phyloP scores from a whole-genome alignment of 2,888 invertebrate genomes.

The Lagria hirta region DNA sequence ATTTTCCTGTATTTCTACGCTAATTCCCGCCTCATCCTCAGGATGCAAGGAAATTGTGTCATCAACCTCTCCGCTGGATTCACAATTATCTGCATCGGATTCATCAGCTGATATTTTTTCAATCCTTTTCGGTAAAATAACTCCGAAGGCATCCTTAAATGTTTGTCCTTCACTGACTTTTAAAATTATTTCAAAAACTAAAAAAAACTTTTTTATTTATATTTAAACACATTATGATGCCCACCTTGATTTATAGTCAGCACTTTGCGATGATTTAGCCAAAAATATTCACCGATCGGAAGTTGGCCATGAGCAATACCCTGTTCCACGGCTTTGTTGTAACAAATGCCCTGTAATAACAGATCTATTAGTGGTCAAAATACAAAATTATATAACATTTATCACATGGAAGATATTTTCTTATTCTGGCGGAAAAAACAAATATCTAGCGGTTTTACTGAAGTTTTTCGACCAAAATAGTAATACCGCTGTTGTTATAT shows the following conservation, averaged over 20 bases:
- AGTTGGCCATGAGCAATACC: conserved; percentile 80
- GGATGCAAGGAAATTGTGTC: no score
- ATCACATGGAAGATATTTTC: no score
- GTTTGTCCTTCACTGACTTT: conserved; percentile 72
- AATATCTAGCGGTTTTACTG: no score
- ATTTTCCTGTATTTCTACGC: no score
- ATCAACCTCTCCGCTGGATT: no score
- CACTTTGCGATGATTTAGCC: conserved; percentile 91
- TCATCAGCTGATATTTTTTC: conserved; percentile 33
- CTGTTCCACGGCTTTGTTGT: conserved; percentile 75
- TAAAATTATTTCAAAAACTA: conserved; percentile 83
- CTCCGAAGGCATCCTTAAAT: conserved; percentile 78
- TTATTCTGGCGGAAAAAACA: no score
- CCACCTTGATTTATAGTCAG: conserved; percentile 94
- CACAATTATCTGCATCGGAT: no score
- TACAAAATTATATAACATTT: neutral
- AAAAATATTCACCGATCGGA: conserved; percentile 85
- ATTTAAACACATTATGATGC: conserved; percentile 5
- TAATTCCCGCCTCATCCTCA: no score
- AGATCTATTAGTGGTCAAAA: neutral
- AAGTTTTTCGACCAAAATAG: no score
- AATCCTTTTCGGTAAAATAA: conserved; percentile 67
- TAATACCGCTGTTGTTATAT: no score
- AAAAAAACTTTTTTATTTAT: conserved; percentile 23
- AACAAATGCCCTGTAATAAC: conserved; percentile 74